phyloP scores from a whole-genome alignment of 2,797 vertebrate species.

The Hirundo rustica region DNA sequence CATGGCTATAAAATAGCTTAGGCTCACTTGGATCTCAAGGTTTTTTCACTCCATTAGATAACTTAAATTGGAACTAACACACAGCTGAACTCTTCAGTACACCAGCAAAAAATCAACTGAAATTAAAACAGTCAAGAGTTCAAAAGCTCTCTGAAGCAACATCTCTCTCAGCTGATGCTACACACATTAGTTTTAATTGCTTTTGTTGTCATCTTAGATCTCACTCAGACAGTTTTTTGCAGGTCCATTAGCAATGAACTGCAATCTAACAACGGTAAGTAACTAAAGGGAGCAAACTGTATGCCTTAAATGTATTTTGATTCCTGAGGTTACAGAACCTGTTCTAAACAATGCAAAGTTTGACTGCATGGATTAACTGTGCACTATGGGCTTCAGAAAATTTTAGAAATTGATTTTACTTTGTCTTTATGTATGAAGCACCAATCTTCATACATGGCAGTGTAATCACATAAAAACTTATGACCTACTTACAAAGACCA shows the following conservation, averaged over 20 bases:
- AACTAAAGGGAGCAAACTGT: not conserved
- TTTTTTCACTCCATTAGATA: slow-evolving; percentile 45
- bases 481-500: not conserved
- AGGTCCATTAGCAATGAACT: not conserved
- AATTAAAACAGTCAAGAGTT: not conserved
- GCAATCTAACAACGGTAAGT: not conserved
- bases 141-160: slow-evolving; percentile 26
- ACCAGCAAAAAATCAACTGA: not conserved
- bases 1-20: slow-evolving; percentile 58
- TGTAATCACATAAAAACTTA: not conserved
- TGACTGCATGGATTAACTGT: not conserved
- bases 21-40: slow-evolving; percentile 27
- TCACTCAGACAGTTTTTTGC: not conserved
- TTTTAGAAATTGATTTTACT: not conserved
- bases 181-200: not conserved
- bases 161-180: not conserved
- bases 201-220: not conserved
- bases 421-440: not conserved
- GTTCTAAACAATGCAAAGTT: not conserved
- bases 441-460: not conserved
- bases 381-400: not conserved
- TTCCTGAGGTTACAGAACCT: not conserved
- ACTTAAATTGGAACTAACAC: slow-evolving; percentile 30
- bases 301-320: not conserved
- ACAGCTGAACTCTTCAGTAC: slow-evolving; percentile 1